phyloP scores from a whole-genome alignment of 2,113 vertebrate genomes.

The Scomber japonicus region DNA sequence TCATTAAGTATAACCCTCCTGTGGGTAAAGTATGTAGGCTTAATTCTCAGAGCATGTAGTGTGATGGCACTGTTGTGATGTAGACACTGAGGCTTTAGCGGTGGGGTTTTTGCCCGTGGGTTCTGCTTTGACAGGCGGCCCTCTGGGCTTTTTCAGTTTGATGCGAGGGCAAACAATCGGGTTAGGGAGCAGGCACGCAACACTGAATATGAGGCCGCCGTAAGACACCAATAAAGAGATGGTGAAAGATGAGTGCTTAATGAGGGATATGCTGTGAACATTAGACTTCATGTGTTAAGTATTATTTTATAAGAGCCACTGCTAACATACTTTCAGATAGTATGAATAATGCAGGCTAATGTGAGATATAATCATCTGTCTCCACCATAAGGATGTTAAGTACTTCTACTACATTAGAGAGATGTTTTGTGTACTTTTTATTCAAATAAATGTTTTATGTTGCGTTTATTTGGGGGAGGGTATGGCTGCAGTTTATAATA shows the following conservation, averaged over 20 bases:
- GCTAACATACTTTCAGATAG: background rate
- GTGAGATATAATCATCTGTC: background rate
- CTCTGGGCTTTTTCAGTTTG: constrained; percentile 61
- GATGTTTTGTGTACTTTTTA: background rate
- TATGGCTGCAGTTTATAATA: background rate
- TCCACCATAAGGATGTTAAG: background rate
- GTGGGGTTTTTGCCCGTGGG: constrained; percentile 36
- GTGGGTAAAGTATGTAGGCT: constrained; percentile 26
- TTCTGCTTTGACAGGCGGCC: constrained; percentile 56
- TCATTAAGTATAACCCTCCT: constrained; percentile 28
- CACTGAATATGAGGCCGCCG: constrained; percentile 35
- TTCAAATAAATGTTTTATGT: background rate
- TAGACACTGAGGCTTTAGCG: constrained; percentile 19
- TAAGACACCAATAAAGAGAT: constrained; percentile 41
- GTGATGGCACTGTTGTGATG: constrained; percentile 24
- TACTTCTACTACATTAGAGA: background rate
- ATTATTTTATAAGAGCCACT: background rate
- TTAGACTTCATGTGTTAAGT: constrained; percentile 15
- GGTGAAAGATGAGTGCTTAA: constrained; percentile 50
- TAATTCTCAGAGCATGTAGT: constrained; percentile 35
- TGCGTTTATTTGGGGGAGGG: background rate
- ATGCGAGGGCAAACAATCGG: constrained; percentile 71
- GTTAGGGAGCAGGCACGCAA: constrained; percentile 68
- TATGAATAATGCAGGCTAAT: constrained; percentile 1
- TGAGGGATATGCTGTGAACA: constrained; percentile 37